Evolutionary conservation across 2,113 vertebrate genomes (phyloP), one percentile per base, ranked within the genome.

Genomic region (Ceyx melanurus): DNA sequence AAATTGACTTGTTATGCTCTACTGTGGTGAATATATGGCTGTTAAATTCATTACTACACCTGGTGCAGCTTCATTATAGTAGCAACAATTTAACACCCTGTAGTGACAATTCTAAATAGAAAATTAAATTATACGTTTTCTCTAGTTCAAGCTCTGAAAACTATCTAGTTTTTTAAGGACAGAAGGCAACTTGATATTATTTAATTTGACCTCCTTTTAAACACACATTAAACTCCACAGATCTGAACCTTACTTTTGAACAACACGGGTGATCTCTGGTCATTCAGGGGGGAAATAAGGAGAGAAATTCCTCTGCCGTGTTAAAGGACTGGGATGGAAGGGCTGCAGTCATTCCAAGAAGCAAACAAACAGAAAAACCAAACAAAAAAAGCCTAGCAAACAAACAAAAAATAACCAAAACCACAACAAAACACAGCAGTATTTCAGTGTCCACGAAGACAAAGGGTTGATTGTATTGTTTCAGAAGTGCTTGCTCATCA

Each of bases 101-200:
- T 31, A 89, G 82, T 79, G 82, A 58, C 76, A 94, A 88, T 89
- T 79, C 65, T 76, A 86, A 96, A 93, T 28, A 76, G 85, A 92
- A 97, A 96, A 94, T 95, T 83, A 95, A 95, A 79, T 90, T 86
- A 87, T 57, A 90, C 46, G 71, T 93, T 93, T 96, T 33, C 65
- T 89, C 80, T 83, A 90, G 53, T 35, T 90, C 78, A 88, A 76
- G 75, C 94, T 92, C 82, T 19, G 81, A 73, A 82, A 90, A 54
- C 64, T 37, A 58, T 81, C 78, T 81, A 54, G 4, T 35, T 50
- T 61, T 72, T 86, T 45, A 66, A 77, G 68, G 29, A 65, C 67
- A 88, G 73, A 76, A 91, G 18, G 31, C 23, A 88, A 29, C 14
- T n/a, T 65, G 60, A 4, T 21, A 28, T 62, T 25, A 33, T 5